Conservation (phyloP, 2,113 vertebrate species). For the Turnix velox region DNA sequence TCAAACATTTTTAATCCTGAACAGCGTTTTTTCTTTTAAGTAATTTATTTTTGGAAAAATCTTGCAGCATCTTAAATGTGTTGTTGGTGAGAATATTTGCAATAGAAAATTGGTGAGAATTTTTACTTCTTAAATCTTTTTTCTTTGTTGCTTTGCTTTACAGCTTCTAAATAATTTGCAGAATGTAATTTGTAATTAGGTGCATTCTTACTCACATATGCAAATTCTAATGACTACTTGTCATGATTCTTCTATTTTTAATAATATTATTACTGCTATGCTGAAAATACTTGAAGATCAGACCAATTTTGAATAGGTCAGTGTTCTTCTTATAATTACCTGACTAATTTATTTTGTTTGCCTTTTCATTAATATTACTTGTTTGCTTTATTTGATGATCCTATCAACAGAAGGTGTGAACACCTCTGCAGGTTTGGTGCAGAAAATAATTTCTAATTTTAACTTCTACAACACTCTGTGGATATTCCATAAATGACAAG, state of each 20-base stretch:
- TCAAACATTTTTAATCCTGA: background rate
- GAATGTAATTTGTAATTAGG: conserved; percentile 66
- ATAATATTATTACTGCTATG: conserved; percentile 38
- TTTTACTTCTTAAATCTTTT: conserved; percentile 4
- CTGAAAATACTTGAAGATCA: conserved; percentile 67
- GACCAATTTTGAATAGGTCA: conserved; percentile 67
- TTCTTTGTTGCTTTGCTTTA: conserved; percentile 64
- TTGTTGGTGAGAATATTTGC: background rate
- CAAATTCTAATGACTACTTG: conserved; percentile 71
- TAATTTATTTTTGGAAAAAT: background rate
- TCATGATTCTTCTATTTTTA: conserved; percentile 71
- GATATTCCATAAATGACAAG: background rate
- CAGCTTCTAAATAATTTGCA: conserved; percentile 66
- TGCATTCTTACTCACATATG: conserved; percentile 66
- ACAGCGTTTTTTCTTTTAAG: background rate
- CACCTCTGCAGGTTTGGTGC: background rate
- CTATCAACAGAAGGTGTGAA: conserved; percentile 27
- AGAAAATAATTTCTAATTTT: conserved; percentile 27
- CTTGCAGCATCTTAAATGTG: background rate
- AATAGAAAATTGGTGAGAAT: conserved; percentile 23
- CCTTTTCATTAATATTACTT: conserved; percentile 27
- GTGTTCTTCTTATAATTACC: conserved; percentile 62
- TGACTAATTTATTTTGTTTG: conserved; percentile 65
- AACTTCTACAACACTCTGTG: background rate
- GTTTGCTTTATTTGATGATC: conserved; percentile 26